Evolutionary conservation across 2,888 invertebrate species (phyloP).

Genomic region (Clepsis dumicolana): DNA sequence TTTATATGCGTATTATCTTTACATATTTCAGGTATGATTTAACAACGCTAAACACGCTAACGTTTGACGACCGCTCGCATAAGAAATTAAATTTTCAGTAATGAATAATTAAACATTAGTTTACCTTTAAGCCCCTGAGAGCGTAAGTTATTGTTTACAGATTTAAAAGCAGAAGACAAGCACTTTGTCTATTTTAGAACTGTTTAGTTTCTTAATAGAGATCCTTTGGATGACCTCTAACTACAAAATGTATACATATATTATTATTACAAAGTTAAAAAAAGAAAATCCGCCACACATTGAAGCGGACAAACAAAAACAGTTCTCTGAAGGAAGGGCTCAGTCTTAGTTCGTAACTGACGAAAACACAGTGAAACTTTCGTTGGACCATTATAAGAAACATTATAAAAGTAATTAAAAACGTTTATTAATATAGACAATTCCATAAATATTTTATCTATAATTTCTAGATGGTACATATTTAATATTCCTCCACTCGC

Average conservation of each 20-base stretch:
- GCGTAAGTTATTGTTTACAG: neutral
- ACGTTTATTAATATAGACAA: conserved; percentile 36
- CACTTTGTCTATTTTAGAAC: neutral
- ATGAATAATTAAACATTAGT: neutral
- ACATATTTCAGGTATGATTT: no score
- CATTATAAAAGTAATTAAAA: conserved; percentile 49
- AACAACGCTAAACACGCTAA: no score
- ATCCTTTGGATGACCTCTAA: conserved; percentile 6
- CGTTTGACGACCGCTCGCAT: neutral
- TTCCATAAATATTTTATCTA: conserved; percentile 38
- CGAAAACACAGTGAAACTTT: conserved; percentile 60
- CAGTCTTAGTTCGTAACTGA: conserved; percentile 73
- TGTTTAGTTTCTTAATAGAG: neutral
- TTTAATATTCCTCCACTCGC: conserved; percentile 19
- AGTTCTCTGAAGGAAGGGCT: conserved; percentile 51
- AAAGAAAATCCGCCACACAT: neutral
- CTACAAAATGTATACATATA: neutral
- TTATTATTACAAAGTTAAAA: neutral
- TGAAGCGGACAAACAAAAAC: conserved; percentile 46
- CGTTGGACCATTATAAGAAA: conserved; percentile 65
- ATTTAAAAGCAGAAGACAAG: neutral
- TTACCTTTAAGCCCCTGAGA: neutral
- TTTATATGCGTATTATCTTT: neutral
- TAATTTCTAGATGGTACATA: conserved; percentile 36
- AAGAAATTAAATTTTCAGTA: neutral